phyloP scores from a whole-genome alignment of 2,113 vertebrate species.

The Oophaga pumilio region DNA sequence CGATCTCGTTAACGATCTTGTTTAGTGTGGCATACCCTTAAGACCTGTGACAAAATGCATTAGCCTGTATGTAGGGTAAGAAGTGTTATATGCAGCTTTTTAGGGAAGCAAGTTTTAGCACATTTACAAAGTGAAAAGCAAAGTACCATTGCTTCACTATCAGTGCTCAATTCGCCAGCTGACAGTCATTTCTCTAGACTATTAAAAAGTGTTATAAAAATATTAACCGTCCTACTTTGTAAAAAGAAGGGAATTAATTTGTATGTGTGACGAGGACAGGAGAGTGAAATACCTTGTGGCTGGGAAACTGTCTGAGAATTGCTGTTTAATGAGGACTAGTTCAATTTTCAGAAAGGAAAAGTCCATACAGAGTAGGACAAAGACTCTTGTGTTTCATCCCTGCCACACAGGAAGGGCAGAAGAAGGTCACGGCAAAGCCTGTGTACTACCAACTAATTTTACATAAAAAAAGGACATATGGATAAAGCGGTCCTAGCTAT shows the following conservation, averaged over 20 bases:
- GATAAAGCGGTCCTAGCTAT: neutral
- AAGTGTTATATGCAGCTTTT: neutral
- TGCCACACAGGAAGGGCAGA: constrained; percentile 52
- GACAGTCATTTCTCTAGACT: neutral
- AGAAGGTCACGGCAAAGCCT: constrained; percentile 51
- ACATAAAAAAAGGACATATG: constrained; percentile 17
- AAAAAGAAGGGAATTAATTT: constrained; percentile 27
- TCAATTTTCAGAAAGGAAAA: constrained; percentile 44
- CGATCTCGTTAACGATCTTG: no score
- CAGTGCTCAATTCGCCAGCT: constrained; percentile 19
- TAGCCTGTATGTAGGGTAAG: neutral
- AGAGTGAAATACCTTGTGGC: constrained; percentile 9
- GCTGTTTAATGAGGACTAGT: constrained; percentile 44
- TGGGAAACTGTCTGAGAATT: constrained; percentile 41
- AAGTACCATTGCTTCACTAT: neutral
- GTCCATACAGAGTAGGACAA: constrained; percentile 44
- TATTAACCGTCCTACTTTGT: constrained; percentile 31
- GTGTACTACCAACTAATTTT: constrained; percentile 23
- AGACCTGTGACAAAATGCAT: neutral
- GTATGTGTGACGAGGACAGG: constrained; percentile 23
- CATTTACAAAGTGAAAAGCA: neutral
- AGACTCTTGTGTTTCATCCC: constrained; percentile 43
- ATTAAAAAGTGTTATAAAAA: constrained; percentile 29
- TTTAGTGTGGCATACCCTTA: no score
- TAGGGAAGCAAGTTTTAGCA: neutral